A percentile compares a stretch with the other conserved stretches of the same genome.
phyloP scores from a whole-genome alignment of 2,888 invertebrate genomes.

The Cryptus armator region DNA sequence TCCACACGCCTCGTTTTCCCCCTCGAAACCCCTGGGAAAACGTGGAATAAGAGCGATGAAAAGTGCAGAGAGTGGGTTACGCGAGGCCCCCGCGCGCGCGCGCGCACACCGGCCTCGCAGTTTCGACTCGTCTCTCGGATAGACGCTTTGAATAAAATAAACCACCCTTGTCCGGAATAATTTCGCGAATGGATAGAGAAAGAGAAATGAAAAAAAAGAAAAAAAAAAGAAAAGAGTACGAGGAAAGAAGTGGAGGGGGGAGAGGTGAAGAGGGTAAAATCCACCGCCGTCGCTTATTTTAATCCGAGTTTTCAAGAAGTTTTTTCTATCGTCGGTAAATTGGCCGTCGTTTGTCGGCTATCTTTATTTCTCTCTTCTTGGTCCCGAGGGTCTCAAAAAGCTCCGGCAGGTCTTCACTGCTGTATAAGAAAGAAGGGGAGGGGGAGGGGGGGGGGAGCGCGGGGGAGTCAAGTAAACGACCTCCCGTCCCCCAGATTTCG shows the following conservation, averaged over 20 bases:
- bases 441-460: conserved; percentile 9
- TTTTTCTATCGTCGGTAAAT: conserved; percentile 78
- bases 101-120: not conserved
- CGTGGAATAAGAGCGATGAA: conserved; percentile 2
- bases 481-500: conserved; percentile 23
- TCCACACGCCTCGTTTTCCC: conserved; percentile 60
- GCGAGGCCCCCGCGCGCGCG: no score
- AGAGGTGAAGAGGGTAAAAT: conserved; percentile 49
- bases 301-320: conserved; percentile 82
- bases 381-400: conserved; percentile 41
- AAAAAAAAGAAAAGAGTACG: conserved; percentile 24
- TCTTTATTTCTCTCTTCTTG: conserved; percentile 19
- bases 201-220: conserved; percentile 31
- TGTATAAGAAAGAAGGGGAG: not conserved
- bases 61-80: not conserved
- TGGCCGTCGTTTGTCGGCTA: conserved; percentile 82
- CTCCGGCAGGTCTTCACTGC: conserved; percentile 53
- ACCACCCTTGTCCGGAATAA: conserved; percentile 75
- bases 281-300: conserved; percentile 77
- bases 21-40: conserved; percentile 34
- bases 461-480: conserved; percentile 56
- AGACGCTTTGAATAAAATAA: conserved; percentile 78
- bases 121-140: conserved; percentile 46
- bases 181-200: conserved; percentile 70
- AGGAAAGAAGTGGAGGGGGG: conserved; percentile 5